Evolutionary conservation across 2,888 invertebrate species (phyloP).

Genomic region (Drosophila austrosaltans): DNA sequence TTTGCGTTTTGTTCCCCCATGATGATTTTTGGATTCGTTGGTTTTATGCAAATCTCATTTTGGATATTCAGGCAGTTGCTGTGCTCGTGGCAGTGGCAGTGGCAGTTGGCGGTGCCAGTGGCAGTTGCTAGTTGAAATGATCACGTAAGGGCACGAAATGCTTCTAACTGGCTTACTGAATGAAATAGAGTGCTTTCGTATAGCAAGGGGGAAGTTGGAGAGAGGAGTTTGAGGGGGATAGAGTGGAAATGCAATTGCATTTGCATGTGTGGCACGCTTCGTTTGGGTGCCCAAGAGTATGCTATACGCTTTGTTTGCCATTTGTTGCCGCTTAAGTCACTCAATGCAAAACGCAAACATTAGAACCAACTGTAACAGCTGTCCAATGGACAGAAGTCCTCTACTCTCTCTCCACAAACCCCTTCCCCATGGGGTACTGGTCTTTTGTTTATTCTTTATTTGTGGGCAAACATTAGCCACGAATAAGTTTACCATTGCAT

Average conservation of each 20-base stretch:
- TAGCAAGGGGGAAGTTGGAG: background rate
- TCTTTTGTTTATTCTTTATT: background rate
- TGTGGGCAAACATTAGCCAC: slow-evolving; percentile 31
- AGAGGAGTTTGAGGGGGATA: background rate
- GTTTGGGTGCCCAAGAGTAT: slow-evolving; percentile 45
- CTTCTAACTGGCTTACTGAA: slow-evolving; percentile 12
- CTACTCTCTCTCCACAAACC: background rate
- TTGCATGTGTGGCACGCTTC: slow-evolving; percentile 71
- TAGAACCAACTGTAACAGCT: slow-evolving; percentile 3
- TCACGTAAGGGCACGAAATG: slow-evolving; percentile 58
- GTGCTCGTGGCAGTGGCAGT: slow-evolving; percentile 30
- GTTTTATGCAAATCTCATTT: slow-evolving; percentile 43
- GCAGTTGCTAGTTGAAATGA: slow-evolving; percentile 49
- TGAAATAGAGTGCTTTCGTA: background rate
- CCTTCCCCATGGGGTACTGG: slow-evolving; percentile 18
- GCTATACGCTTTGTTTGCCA: slow-evolving; percentile 70
- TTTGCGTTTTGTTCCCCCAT: slow-evolving; percentile 32
- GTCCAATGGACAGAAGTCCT: background rate
- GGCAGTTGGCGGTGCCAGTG: slow-evolving; percentile 47
- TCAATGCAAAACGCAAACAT: slow-evolving; percentile 7
- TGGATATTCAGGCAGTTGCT: slow-evolving; percentile 44
- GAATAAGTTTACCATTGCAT: slow-evolving; percentile 47
- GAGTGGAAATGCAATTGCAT: slow-evolving; percentile 33
- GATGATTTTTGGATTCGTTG: slow-evolving; percentile 30
- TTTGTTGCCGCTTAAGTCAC: slow-evolving; percentile 63